phyloP scores from a whole-genome alignment of 1,140 invertebrate species.

The Campoletis sonorensis region DNA sequence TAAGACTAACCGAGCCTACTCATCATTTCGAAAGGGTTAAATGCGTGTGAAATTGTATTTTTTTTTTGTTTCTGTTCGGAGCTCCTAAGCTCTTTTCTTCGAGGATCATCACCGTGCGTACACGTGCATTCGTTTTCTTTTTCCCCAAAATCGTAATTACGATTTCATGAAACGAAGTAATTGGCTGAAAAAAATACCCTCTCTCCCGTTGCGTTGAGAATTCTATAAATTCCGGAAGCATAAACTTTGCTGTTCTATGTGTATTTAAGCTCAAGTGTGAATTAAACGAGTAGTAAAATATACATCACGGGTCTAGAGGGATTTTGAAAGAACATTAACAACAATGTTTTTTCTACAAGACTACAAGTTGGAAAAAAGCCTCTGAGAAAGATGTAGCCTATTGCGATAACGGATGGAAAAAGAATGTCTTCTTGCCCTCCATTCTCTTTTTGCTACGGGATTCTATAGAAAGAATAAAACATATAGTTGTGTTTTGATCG shows the following conservation, averaged over 20 bases:
- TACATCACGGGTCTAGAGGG: too few relatives aligned
- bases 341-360: too few relatives aligned
- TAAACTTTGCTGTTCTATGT: conserved; percentile 11
- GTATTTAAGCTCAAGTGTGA: conserved; percentile 8
- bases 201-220: neutral
- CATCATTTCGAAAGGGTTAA: neutral
- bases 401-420: neutral
- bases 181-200: neutral
- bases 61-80: conserved; percentile 25
- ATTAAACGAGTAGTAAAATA: neutral
- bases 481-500: conserved; percentile 50
- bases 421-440: conserved; percentile 6
- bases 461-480: neutral
- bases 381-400: neutral
- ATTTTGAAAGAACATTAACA: too few relatives aligned
- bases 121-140: too few relatives aligned
- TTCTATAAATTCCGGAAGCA: neutral
- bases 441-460: conserved; percentile 41
- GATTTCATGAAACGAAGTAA: neutral
- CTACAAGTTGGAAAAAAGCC: too few relatives aligned
- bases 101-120: too few relatives aligned
- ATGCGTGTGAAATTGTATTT: conserved; percentile 23
- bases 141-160: too few relatives aligned
- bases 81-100: too few relatives aligned
- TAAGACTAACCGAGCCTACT: neutral